Conservation (phyloP, 2,797 vertebrate genomes). For the Scarus forsteni region DNA sequence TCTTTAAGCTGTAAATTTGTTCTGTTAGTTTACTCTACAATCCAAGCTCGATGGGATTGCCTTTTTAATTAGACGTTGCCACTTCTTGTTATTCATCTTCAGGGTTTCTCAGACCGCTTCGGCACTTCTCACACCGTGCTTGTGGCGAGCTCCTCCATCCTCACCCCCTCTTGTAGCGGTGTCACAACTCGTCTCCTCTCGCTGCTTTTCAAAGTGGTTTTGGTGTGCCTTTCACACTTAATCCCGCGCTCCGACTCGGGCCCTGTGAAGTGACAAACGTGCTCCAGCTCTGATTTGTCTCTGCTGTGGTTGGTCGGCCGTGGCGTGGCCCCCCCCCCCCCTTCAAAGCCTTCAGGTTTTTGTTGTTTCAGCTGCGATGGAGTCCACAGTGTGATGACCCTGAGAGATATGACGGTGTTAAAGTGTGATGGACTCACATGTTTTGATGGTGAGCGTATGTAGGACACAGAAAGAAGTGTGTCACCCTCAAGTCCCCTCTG, state of each 20-base stretch:
- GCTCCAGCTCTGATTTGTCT: slow-evolving; percentile 27
- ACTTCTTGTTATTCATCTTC: slow-evolving; percentile 22
- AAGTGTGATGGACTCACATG: slow-evolving; percentile 39
- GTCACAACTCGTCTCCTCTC: slow-evolving; percentile 55
- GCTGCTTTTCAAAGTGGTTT: slow-evolving; percentile 42
- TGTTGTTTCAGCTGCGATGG: slow-evolving; percentile 73
- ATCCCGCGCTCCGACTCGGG: slow-evolving; percentile 41
- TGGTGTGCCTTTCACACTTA: slow-evolving; percentile 66
- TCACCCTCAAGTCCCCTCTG: slow-evolving; percentile 50
- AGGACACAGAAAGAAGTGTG: slow-evolving; percentile 12
- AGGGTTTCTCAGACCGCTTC: slow-evolving; percentile 52
- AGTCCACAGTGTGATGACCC: slow-evolving; percentile 30
- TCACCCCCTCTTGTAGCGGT: slow-evolving; percentile 32
- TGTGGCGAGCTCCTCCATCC: slow-evolving; percentile 51
- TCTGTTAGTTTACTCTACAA: slow-evolving; percentile 69
- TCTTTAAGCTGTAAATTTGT: slow-evolving; percentile 53
- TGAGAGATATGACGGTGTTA: slow-evolving; percentile 37
- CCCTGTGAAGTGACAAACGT: slow-evolving; percentile 49
- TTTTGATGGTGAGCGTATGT: slow-evolving; percentile 43
- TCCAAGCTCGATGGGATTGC: slow-evolving; percentile 55
- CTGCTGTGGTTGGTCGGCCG: slow-evolving; percentile 13
- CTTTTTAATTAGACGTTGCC: slow-evolving; percentile 63
- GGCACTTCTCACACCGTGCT: slow-evolving; percentile 28
- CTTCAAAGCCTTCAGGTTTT: not conserved
- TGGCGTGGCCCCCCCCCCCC: slow-evolving; percentile 7